Evolutionary conservation across 1,140 invertebrate genomes (phyloP).

Genomic region (Planococcus citri): DNA sequence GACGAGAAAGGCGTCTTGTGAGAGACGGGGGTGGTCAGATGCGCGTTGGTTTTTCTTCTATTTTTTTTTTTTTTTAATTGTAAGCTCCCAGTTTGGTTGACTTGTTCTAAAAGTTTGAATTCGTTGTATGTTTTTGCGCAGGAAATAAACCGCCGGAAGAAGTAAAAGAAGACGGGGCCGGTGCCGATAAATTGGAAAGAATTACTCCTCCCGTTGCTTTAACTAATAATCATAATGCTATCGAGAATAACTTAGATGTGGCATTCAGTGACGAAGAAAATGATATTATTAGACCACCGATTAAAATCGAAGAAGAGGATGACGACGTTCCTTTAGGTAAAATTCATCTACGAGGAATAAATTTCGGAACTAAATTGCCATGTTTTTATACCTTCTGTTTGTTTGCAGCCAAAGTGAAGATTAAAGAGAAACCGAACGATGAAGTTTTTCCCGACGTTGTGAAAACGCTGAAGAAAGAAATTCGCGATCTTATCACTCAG

Average conservation of each 20-base stretch:
- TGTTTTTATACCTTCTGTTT: background rate
- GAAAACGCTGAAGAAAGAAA: conserved; percentile 22
- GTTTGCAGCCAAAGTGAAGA: conserved; percentile 24
- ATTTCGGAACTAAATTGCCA: background rate
- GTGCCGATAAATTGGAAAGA: conserved; percentile 39
- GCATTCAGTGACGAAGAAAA: conserved; percentile 71
- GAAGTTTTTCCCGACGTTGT: conserved; percentile 22
- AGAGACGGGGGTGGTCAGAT: too few relatives aligned
- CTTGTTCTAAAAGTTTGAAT: background rate
- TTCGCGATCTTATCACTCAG: conserved; percentile 18
- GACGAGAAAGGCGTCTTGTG: too few relatives aligned
- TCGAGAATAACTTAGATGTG: conserved; percentile 48
- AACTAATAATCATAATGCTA: conserved; percentile 35
- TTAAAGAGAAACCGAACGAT: conserved; percentile 18
- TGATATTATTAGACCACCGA: background rate
- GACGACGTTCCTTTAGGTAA: background rate
- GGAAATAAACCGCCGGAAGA: background rate
- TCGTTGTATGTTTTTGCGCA: background rate
- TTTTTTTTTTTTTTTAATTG: too few relatives aligned
- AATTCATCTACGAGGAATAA: background rate
- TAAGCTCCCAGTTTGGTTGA: too few relatives aligned
- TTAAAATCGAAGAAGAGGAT: background rate
- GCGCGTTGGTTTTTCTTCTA: too few relatives aligned
- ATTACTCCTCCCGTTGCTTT: conserved; percentile 37
- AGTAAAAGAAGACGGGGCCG: background rate